Evolutionary conservation across 2,888 invertebrate species (phyloP).

Genomic region (Nephrotoma flavescens): DNA sequence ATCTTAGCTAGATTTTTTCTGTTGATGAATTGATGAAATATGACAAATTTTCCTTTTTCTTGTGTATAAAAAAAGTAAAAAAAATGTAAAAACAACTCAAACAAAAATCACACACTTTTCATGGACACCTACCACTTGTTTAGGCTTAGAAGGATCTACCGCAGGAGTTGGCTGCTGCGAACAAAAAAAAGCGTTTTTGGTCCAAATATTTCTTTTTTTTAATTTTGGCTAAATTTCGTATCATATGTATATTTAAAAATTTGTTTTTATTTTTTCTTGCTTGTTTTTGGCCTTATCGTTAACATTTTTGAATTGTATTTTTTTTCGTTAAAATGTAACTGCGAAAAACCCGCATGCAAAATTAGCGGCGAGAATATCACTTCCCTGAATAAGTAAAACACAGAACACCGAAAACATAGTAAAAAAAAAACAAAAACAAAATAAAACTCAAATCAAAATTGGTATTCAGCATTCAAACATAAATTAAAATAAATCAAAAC

Average conservation of each 20-base stretch:
- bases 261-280: background rate
- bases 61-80: slow-evolving; percentile 9
- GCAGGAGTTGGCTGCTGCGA: slow-evolving; percentile 40
- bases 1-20: background rate
- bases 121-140: slow-evolving; percentile 45
- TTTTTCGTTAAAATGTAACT: background rate
- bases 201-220: background rate
- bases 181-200: slow-evolving; percentile 30
- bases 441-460: background rate
- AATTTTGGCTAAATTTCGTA: background rate
- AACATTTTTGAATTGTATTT: no score
- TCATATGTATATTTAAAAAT: background rate
- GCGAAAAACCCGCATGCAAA: background rate
- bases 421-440: background rate
- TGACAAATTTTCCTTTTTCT: background rate
- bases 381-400: background rate
- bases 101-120: slow-evolving; percentile 14
- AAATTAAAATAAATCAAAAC: background rate
- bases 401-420: background rate
- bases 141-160: slow-evolving; percentile 46
- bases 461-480: background rate
- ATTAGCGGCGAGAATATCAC: background rate
- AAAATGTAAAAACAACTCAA: slow-evolving; percentile 3
- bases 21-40: background rate
- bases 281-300: background rate